Evolutionary conservation across 2,888 invertebrate species (phyloP), one percentile per base, ranked within the genome.

Genomic region (Drosophila birchii): DNA sequence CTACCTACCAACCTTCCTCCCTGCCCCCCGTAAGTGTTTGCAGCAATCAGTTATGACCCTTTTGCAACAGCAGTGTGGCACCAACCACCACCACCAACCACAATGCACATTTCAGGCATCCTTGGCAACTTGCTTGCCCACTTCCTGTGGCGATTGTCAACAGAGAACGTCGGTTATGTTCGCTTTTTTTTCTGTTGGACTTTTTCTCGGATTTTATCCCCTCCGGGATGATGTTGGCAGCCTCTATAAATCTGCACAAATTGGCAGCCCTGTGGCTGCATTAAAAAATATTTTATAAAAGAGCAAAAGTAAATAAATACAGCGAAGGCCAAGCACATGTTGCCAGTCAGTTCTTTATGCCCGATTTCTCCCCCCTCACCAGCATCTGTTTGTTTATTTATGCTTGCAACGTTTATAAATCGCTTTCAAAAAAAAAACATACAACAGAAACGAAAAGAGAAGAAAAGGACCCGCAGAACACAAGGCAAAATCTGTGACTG

Each of bases 181-280:
- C 67, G 58, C 38, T 47, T 41, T 23, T 32, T 45, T n/a, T 44
- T 51, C 45, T 79, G 23, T 34, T 23, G 34, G 9, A 53, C 36
- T 81, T 79, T 79, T 79, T 43, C 36, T 59, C 23, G 43, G 61
- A 61, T 61, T 63, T 56, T 47, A 49, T 71, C 51, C 70, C 43
- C 66, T 45, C 38, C 57, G 54, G 43, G 39, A 68, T 54, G 47
- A 49, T 61, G 74, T 63, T 72, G 69, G 63, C 68, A 72, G 84
- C 69, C 69, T 80, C 79, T 81, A 90, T 88, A 88, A 88, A 88
- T 88, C 90, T 86, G 86, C 80, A 88, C 85, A 89, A 88, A 89
- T 89, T 90, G 90, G 90, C 89, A 85, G 79, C 88, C 83, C 86
- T 89, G 88, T 86, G 88, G 88, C 88, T 74, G 88, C 83, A 86